A percentile compares a stretch with the other conserved stretches of the same genome.
These are phyloP conservation scores for Pseudachorutes palmiensis DNA, from an alignment of 1,140 invertebrate species.

Conservation along the genomic window DNA sequence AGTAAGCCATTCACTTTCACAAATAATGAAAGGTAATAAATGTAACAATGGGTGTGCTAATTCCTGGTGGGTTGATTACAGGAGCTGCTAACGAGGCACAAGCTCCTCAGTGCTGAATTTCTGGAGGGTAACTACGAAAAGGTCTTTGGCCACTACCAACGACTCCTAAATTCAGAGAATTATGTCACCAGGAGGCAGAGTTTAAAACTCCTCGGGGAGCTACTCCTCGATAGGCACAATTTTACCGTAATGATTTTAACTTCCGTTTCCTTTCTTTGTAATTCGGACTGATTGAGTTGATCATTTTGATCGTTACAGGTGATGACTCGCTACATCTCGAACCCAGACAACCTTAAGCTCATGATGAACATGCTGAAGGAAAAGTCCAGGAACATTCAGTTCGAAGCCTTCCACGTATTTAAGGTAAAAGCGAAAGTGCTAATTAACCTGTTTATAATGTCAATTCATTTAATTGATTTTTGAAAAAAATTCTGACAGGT, in stretches of 20 bases:
- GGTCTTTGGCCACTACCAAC: conserved; percentile 94
- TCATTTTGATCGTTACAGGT: conserved; percentile 54
- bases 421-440: conserved; percentile 58
- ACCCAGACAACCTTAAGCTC: conserved; percentile 97
- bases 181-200: conserved; percentile 72
- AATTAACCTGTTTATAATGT: conserved; percentile 1
- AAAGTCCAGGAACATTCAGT: conserved; percentile 98
- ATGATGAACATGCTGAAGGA: conserved; percentile 99
- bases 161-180: conserved; percentile 75
- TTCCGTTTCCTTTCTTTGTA: background rate
- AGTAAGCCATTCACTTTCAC: conserved; percentile 47
- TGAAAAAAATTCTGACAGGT: conserved; percentile 69
- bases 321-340: conserved; percentile 98
- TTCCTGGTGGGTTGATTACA: conserved; percentile 42
- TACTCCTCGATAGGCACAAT: conserved; percentile 96
- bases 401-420: conserved; percentile 84
- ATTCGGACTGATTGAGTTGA: background rate
- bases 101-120: conserved; percentile 95
- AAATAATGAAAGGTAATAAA: background rate
- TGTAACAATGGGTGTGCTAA: background rate
- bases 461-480: too few relatives aligned
- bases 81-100: conserved; percentile 97
- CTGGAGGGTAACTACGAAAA: conserved; percentile 97
- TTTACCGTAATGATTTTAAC: conserved; percentile 68
- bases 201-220: conserved; percentile 91